Evolutionary conservation across 2,797 vertebrate genomes (phyloP), one percentile per base, ranked within the genome.

Genomic region (Phoxinus dragarum): DNA sequence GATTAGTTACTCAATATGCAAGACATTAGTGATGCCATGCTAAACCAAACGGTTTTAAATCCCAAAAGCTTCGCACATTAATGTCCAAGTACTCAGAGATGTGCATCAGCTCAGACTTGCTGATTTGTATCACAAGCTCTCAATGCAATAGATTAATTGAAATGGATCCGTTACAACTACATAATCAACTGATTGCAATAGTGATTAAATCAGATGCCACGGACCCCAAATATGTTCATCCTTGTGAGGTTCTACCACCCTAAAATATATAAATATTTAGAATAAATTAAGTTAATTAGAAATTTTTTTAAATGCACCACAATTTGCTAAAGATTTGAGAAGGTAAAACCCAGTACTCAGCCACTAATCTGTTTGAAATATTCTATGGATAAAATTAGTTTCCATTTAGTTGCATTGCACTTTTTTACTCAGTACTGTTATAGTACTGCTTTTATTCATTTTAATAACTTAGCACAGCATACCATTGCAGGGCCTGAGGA

Each of bases 401-500:
- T 34, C 23, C 4, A 27, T 61, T 12, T n/a, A n/a, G 23, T n/a
- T n/a, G 2, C 23, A 59, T n/a, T 4, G 8, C 3, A 4, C 4
- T 56, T 59, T 23, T 6, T 61, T 34, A 1, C 61, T 1, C 14
- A 0, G 14, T 66, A 31, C 12, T 0, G 11, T 14, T 64, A 3
- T 0, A 66, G 27, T 3, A 34, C 61, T 16, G n/a, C 11, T 3
- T 31, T 31, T 1, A 16, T 1, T 61, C 0, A 27, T 14, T 31
- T 66, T 34, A 34, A 7, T 5, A 27, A 59, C 56, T 27, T 27
- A 99, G 86, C 98, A 96, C 86, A 99, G 95, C 74, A 99, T 98
- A 23, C 98, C 98, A 0, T 99, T 99, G 91, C 98, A 99, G 1
- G 98, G 97, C 90, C 98, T 99, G 89, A 6, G 8, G 66, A 85